phyloP scores from a whole-genome alignment of 1,140 invertebrate species.

The Drosophila orena region DNA sequence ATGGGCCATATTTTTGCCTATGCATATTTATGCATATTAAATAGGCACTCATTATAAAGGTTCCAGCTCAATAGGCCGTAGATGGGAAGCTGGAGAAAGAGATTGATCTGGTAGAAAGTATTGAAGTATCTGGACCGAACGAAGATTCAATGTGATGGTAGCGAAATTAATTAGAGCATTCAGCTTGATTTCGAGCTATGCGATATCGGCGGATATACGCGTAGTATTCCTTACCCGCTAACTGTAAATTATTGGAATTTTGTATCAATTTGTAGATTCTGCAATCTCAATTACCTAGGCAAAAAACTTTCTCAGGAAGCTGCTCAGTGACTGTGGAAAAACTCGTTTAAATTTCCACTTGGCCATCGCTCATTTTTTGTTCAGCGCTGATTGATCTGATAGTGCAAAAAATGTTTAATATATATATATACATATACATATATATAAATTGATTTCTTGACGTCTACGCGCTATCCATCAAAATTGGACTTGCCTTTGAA shows the following conservation, averaged over 20 bases:
- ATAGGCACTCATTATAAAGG: conserved; percentile 36
- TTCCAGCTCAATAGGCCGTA: conserved; percentile 27
- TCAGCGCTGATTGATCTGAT: conserved; percentile 38
- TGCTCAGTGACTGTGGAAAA: conserved; percentile 47
- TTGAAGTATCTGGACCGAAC: conserved; percentile 31
- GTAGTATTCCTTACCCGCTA: conserved; percentile 7
- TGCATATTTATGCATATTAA: conserved; percentile 36
- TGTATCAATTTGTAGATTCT: conserved; percentile 50
- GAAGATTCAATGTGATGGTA: conserved; percentile 35
- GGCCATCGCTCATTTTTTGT: conserved; percentile 32
- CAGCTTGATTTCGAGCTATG: conserved; percentile 13
- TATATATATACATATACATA: conserved; percentile 24
- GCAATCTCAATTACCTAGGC: conserved; percentile 51
- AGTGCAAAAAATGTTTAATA: conserved; percentile 33
- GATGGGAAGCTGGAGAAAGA: conserved; percentile 16
- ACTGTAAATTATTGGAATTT: conserved; percentile 48
- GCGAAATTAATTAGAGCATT: conserved; percentile 45
- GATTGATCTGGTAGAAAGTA: conserved; percentile 46
- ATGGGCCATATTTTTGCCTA: conserved; percentile 20
- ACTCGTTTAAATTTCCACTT: conserved; percentile 43
- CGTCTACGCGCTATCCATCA: conserved; percentile 36
- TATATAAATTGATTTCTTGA: conserved; percentile 46
- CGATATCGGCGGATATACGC: conserved; percentile 31
- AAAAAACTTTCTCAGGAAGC: conserved; percentile 47
- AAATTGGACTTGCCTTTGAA: conserved; percentile 35